Conservation (phyloP, 2,888 invertebrate species). For the Sphecodes monilicornis region DNA sequence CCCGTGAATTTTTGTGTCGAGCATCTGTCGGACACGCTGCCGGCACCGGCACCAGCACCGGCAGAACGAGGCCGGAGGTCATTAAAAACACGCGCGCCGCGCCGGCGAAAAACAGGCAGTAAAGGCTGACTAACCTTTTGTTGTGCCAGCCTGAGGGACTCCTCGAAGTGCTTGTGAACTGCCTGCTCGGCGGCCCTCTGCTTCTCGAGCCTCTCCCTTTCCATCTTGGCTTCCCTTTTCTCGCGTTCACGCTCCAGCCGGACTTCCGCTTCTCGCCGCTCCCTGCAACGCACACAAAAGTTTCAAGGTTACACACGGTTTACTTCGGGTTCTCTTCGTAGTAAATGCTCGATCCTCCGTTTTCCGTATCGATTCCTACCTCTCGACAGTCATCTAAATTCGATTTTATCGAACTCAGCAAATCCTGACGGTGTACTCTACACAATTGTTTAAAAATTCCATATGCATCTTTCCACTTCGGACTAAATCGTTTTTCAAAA, state of each 20-base stretch:
- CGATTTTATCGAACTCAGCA: neutral
- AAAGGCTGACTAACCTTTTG: constrained; percentile 88
- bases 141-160: constrained; percentile 91
- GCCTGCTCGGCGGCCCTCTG: constrained; percentile 87
- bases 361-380: neutral
- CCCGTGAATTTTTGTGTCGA: constrained; percentile 38
- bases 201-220: constrained; percentile 87
- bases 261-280: constrained; percentile 89
- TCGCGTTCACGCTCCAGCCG: constrained; percentile 87
- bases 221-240: constrained; percentile 81
- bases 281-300: constrained; percentile 82
- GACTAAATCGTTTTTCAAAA: neutral
- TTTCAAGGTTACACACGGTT: constrained; percentile 48
- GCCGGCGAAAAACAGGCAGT: constrained; percentile 45
- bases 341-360: neutral
- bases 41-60: neutral
- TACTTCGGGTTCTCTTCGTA: neutral
- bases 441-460: neutral
- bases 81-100: constrained; percentile 49
- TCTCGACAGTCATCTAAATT: neutral
- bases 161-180: constrained; percentile 95
- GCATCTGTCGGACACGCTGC: constrained; percentile 54
- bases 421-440: neutral
- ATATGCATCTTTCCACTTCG: too few relatives aligned
- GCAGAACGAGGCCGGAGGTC: constrained; percentile 42